phyloP scores from a whole-genome alignment of 2,888 invertebrate species.

The Alsophila aescularia region DNA sequence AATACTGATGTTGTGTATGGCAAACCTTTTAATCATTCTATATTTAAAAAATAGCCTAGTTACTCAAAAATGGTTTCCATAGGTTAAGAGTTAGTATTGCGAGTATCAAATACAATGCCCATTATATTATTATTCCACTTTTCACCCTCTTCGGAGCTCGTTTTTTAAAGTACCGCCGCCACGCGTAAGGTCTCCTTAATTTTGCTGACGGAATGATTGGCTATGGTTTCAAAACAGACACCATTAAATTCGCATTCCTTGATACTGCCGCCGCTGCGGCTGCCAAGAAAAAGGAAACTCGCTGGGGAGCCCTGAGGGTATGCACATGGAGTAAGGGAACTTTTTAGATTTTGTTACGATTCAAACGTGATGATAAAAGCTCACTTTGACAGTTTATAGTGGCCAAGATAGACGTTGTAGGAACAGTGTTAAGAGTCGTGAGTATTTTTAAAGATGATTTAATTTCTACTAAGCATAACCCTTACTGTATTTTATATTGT shows the following conservation, averaged over 20 bases:
- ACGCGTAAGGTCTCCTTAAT: conserved; percentile 63
- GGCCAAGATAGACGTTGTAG: neutral
- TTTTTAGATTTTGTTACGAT: neutral
- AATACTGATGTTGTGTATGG: no score
- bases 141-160: conserved; percentile 11
- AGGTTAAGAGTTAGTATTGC: neutral
- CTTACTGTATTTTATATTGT: conserved; percentile 10
- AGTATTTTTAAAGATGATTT: neutral
- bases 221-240: conserved; percentile 68
- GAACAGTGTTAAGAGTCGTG: neutral
- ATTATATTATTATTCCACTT: conserved; percentile 5
- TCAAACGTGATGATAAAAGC: neutral
- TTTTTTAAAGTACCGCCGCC: conserved; percentile 43
- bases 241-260: conserved; percentile 74
- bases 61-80: no score
- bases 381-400: neutral
- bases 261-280: conserved; percentile 20
- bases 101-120: conserved; percentile 38
- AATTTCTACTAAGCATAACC: neutral
- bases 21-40: no score
- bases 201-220: conserved; percentile 76
- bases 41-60: no score
- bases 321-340: conserved; percentile 11
- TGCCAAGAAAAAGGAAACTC: conserved; percentile 60
- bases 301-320: conserved; percentile 20